These are phyloP conservation scores for Cataglyphis hispanica DNA, from an alignment of 1,140 invertebrate genomes.

Conservation along the genomic window DNA sequence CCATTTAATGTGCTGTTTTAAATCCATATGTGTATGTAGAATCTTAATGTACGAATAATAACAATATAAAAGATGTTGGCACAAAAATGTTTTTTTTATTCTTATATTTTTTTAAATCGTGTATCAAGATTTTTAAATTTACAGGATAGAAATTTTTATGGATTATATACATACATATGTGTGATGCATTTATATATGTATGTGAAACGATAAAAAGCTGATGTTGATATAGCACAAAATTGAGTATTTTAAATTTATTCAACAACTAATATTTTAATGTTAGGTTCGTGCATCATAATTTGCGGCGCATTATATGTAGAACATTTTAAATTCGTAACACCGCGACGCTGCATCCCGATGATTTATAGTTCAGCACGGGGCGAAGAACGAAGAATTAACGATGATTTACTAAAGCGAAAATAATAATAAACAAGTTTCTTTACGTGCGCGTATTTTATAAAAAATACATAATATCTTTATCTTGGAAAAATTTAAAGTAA, in stretches of 20 bases:
- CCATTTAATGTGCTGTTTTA: constrained; percentile 16
- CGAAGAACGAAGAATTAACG: background rate
- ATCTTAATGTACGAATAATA: background rate
- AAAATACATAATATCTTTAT: background rate
- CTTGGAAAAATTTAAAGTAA: background rate
- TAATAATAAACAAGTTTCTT: constrained; percentile 10
- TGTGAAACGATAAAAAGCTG: background rate
- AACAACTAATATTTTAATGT: background rate
- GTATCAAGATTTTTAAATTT: background rate
- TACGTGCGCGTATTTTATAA: background rate
- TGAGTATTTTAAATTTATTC: background rate
- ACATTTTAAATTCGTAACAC: constrained; percentile 17
- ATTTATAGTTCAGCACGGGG: background rate
- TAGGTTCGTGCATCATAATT: constrained; percentile 11
- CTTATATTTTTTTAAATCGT: background rate
- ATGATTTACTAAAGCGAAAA: constrained; percentile 2
- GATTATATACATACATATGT: background rate
- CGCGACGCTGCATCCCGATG: background rate
- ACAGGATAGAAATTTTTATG: background rate
- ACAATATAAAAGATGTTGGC: too few species aligned
- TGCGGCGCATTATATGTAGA: background rate
- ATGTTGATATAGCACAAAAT: background rate
- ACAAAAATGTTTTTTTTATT: background rate
- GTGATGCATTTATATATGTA: background rate
- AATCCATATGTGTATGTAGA: background rate